Evolutionary conservation across 2,888 invertebrate species (phyloP).

Genomic region (Chironomus tentans): DNA sequence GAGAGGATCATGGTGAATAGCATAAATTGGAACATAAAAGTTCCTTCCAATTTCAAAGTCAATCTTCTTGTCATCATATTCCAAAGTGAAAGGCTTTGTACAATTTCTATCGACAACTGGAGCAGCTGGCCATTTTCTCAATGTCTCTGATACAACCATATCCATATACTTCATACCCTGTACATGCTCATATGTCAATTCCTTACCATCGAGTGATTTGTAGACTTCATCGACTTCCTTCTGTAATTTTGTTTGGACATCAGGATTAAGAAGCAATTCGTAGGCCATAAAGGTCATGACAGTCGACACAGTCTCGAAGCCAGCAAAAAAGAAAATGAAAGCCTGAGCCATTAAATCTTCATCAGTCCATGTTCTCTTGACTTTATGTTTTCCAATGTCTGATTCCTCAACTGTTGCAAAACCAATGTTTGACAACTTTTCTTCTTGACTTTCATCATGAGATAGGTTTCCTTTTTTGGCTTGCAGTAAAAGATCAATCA

Average conservation of each 20-base stretch:
- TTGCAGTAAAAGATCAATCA: slow-evolving; percentile 50
- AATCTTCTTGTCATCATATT: slow-evolving; percentile 33
- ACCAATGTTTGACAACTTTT: slow-evolving; percentile 29
- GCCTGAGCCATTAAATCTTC: slow-evolving; percentile 51
- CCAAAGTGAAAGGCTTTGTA: slow-evolving; percentile 43
- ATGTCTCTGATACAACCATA: slow-evolving; percentile 49
- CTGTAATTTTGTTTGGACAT: slow-evolving; percentile 47
- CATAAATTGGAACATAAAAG: slow-evolving; percentile 41
- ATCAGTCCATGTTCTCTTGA: slow-evolving; percentile 37
- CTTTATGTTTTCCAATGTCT: slow-evolving; percentile 29
- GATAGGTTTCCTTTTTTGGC: slow-evolving; percentile 41
- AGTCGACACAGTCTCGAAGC: not conserved
- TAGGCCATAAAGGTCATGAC: slow-evolving; percentile 46
- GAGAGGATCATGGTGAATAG: slow-evolving; percentile 46
- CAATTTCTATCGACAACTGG: slow-evolving; percentile 43
- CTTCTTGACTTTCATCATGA: slow-evolving; percentile 27
- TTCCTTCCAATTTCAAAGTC: slow-evolving; percentile 36
- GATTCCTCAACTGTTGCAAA: slow-evolving; percentile 35
- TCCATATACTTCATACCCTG: slow-evolving; percentile 51
- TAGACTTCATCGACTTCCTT: slow-evolving; percentile 47
- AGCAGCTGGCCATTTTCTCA: slow-evolving; percentile 35
- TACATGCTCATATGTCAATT: slow-evolving; percentile 46
- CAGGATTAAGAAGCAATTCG: slow-evolving; percentile 50
- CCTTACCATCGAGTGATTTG: slow-evolving; percentile 39
- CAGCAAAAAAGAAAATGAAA: slow-evolving; percentile 47